Conservation (phyloP, 2,888 invertebrate species). For the Steinernema carpocapsae region DNA sequence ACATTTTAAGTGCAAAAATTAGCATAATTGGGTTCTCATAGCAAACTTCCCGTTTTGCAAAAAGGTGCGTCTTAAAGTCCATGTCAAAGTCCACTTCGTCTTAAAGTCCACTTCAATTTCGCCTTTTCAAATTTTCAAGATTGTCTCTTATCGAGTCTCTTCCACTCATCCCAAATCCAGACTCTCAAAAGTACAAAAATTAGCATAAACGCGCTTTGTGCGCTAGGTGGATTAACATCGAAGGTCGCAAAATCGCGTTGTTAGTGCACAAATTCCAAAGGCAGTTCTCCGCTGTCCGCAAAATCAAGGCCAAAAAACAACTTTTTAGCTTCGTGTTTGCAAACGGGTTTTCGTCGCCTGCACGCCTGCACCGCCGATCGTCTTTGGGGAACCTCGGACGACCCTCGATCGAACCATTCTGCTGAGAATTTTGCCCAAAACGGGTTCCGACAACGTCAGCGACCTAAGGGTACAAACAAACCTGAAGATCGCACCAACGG, state of each 20-base stretch:
- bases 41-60: too few relatives aligned
- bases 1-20: too few relatives aligned
- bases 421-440: neutral
- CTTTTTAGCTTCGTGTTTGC: conserved; percentile 22
- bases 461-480: neutral
- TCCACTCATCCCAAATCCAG: too few relatives aligned
- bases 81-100: too few relatives aligned
- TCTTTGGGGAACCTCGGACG: neutral
- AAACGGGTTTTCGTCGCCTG: conserved; percentile 8
- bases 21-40: too few relatives aligned
- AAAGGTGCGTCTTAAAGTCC: too few relatives aligned
- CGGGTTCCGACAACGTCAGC: neutral
- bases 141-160: too few relatives aligned
- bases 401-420: neutral
- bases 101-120: too few relatives aligned
- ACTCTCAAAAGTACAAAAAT: neutral
- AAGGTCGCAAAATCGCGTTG: neutral
- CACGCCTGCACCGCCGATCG: neutral
- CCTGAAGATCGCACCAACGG: too few relatives aligned
- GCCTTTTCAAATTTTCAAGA: too few relatives aligned
- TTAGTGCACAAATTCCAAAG: neutral
- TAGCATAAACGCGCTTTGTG: neutral
- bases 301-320: conserved; percentile 29
- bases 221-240: neutral
- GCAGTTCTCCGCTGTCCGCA: neutral